Evolutionary conservation across 2,113 vertebrate species (phyloP).

Genomic region (Trogon melanurus): DNA sequence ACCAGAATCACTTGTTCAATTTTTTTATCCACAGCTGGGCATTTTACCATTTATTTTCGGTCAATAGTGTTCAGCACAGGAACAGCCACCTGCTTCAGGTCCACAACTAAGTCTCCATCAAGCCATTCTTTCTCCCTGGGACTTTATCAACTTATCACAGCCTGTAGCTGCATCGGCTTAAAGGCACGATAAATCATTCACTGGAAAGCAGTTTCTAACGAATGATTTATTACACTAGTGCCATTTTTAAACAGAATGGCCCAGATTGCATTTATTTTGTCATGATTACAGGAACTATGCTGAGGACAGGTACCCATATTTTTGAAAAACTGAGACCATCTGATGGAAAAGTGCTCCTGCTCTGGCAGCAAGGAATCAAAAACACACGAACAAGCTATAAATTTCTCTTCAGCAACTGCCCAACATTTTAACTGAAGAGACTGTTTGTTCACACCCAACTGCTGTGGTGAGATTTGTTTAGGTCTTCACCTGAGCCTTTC

Average conservation of each 20-base stretch:
- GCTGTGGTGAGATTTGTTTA: neutral
- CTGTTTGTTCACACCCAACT: neutral
- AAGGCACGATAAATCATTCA: neutral
- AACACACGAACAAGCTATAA: neutral
- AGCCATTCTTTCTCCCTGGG: neutral
- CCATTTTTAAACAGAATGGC: neutral
- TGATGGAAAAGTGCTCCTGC: neutral
- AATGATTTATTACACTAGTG: neutral
- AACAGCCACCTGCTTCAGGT: neutral
- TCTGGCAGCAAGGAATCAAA: neutral
- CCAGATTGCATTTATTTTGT: slow-evolving; percentile 4
- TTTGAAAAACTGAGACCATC: neutral
- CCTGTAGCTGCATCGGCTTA: neutral
- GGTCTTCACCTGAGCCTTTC: neutral
- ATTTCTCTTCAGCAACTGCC: neutral
- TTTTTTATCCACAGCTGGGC: neutral
- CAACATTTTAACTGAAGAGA: neutral
- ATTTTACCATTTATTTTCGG: neutral
- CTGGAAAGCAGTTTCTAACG: neutral
- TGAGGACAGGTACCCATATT: neutral
- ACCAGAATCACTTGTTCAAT: neutral
- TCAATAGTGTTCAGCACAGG: neutral
- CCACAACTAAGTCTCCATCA: neutral
- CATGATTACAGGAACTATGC: neutral
- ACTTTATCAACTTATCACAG: slow-evolving; percentile 1